Conservation (phyloP, 2,888 invertebrate species). For the Altica lythri region DNA sequence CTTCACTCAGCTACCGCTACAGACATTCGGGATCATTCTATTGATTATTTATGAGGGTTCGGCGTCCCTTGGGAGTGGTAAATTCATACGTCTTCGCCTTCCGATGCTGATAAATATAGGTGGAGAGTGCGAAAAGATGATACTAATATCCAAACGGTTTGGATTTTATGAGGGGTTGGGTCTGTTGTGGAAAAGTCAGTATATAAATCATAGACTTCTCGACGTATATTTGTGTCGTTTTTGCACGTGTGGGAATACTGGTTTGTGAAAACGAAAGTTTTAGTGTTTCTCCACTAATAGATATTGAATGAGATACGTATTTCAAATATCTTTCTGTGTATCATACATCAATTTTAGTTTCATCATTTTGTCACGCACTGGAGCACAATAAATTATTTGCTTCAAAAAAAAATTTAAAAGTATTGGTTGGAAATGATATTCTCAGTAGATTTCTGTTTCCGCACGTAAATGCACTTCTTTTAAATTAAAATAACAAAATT, state of each 20-base stretch:
- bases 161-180: constrained; percentile 42
- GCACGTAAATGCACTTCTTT: too few relatives aligned
- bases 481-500: too few relatives aligned
- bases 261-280: constrained; percentile 7
- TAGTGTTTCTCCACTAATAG: neutral
- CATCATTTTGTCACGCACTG: too few relatives aligned
- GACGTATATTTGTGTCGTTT: constrained; percentile 4
- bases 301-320: too few relatives aligned
- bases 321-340: too few relatives aligned
- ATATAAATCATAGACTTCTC: constrained; percentile 22
- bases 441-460: too few relatives aligned
- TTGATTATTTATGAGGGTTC: constrained; percentile 50
- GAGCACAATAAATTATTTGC: too few relatives aligned
- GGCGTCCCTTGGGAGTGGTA: constrained; percentile 47
- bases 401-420: too few relatives aligned
- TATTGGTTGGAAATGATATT: too few relatives aligned
- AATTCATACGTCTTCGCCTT: constrained; percentile 49
- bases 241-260: constrained; percentile 8
- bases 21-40: constrained; percentile 44
- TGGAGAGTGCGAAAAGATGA: constrained; percentile 50
- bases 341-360: too few relatives aligned
- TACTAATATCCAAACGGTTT: constrained; percentile 47
- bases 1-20: constrained; percentile 31
- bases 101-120: constrained; percentile 42
- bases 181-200: constrained; percentile 29